Base-by-base conservation (phyloP, 92 coral and sea anemone genomes). In the Desmophyllum pertusum region DNA sequence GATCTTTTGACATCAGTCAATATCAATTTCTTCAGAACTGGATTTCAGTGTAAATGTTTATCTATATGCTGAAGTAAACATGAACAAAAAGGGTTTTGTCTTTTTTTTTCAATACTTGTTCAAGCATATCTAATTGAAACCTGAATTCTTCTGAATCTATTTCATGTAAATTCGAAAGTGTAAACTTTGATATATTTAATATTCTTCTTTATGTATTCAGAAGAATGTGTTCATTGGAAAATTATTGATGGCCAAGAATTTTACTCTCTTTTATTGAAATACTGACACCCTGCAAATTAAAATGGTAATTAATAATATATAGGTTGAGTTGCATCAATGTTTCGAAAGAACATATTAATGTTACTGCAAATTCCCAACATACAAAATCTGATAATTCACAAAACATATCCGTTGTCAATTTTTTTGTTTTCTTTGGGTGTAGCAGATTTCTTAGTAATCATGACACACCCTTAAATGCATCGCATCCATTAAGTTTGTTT, bases 11-110 rank as follows among this genome's bases (percentile, higher is more conserved):
- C 70, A 29, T 38, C 7, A 36, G 51, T 6, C 74, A 51, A 48
- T 57, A 7, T 39, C 27, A 36, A 53, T 55, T 38, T 67, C 38
- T 23, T 27, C 6, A 7, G 37, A 41, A 31, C 29, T 29, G 43
- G n/a, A 64, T 79, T 79, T 50, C 17, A 3, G 29, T 40, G 42
- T 72, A 72, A 71, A 82, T 82, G 78, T 82, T 82, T 53, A 71
- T 73, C 40, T 31, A 25, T 21, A 72, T 59, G 72, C 79, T 59
- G 40, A 39, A 43, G 62, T 72, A 82, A 82, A 82, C 86, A 82
- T 21, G 30, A 36, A 71, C 59, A 71, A 71, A 72, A 82, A 10
- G 55, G 52, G 30, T 40, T 71, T 72, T 15, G 23, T 65, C 48
- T 1, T 35, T 8, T 14, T 1, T 67, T 71, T 42, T 1, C 37